A percentile compares a stretch with the other conserved stretches of the same genome.
Evolutionary conservation across 1,140 invertebrate genomes (phyloP).

Genomic region (Neoseiulus cucumeris): DNA sequence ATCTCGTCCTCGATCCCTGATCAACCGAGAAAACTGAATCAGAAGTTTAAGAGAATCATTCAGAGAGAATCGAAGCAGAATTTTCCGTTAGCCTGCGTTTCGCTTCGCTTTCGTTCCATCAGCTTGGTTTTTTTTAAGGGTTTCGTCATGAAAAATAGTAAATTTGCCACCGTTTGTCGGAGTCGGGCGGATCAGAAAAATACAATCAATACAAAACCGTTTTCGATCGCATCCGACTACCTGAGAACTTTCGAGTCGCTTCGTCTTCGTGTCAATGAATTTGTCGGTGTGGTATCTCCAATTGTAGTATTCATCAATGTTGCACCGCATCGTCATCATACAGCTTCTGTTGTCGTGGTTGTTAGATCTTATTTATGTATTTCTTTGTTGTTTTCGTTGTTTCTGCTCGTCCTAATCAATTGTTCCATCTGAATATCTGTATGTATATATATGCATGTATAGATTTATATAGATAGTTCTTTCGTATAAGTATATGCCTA

Average conservation of each 20-base stretch:
- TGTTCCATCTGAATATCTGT: background rate
- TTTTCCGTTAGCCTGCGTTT: too few species aligned
- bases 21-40: too few species aligned
- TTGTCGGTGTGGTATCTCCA: too few species aligned
- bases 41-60: too few species aligned
- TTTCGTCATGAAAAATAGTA: background rate
- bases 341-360: background rate
- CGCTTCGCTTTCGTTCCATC: background rate
- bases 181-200: constrained; percentile 2
- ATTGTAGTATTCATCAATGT: too few species aligned
- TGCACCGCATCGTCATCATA: too few species aligned
- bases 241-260: constrained; percentile 1
- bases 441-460: background rate
- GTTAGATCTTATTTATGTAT: background rate
- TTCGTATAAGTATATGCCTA: constrained; percentile 3
- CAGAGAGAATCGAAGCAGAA: too few species aligned
- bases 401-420: background rate
- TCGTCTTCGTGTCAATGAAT: too few species aligned
- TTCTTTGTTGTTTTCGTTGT: background rate
- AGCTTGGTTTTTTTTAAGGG: background rate
- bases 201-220: background rate
- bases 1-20: too few species aligned
- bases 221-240: background rate
- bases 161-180: constrained; percentile 11
- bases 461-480: background rate